Evolutionary conservation across 2,888 invertebrate species (phyloP), one percentile per base, ranked within the genome.

Genomic region (Xanthostigma xanthostigma): DNA sequence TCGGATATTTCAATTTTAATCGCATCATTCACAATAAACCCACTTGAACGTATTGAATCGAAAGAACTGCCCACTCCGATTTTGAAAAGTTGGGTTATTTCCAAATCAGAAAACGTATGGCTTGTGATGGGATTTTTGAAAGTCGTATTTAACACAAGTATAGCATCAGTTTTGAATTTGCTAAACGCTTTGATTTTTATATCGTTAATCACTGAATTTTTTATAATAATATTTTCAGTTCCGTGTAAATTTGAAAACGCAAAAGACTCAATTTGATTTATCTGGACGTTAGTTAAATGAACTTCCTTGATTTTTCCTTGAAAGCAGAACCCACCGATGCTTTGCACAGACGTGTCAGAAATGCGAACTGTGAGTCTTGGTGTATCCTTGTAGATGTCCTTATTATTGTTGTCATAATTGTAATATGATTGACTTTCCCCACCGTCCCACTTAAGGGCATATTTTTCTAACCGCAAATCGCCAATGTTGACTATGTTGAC

Each of bases 151-250:
- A 72, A 71, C 45, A 89, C 64, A 53, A 76, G 69, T 53, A 89
- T 72, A 54, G 76, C 75, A 36, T 75, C 73, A 0, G 82, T 76
- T 33, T 78, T 75, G 60, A 89, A 85, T 65, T 85, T 85, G 59
- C 87, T 89, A 59, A 89, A 86, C 2, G 85, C 78, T 66, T 87
- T 78, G 39, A 74, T 74, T 55, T 82, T 79, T 43, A 86, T 72
- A 44, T 69, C 72, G 40, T 74, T 69, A 41, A 84, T 71, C 3
- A 63, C 62, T 49, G 80, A 79, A 56, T 80, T 73, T 36, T 69
- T 70, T 53, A 89, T 67, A 54, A 76, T 75, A 50, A 88, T 71
- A 45, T 71, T 74, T 56, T 79, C 75, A 45, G 78, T 76, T 56
- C 77, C 76, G 43, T 73, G 70, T 41, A 86, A 72, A 62, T 82